Conservation (phyloP, 2,113 vertebrate species). For the Macheiramphus alcinus region DNA sequence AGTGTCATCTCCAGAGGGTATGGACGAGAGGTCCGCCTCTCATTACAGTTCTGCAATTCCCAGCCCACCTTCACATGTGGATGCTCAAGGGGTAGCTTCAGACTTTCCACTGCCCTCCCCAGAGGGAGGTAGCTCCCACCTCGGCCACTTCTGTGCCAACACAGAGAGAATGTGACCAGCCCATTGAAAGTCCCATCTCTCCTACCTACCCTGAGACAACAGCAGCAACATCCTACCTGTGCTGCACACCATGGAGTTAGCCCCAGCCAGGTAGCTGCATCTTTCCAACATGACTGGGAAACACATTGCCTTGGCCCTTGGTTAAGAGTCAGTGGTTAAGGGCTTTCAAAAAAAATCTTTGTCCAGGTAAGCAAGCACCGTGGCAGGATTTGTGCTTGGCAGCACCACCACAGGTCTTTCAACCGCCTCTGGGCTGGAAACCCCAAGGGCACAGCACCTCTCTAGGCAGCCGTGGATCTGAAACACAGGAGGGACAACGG, state of each 20-base stretch:
- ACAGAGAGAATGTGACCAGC: neutral
- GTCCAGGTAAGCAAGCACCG: neutral
- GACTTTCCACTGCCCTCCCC: neutral
- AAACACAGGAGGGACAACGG: neutral
- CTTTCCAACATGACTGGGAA: neutral
- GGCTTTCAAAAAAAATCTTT: neutral
- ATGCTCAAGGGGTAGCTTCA: neutral
- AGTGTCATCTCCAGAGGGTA: neutral
- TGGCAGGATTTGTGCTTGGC: rapidly evolving
- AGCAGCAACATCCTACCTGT: neutral
- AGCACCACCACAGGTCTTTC: neutral
- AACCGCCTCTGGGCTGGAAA: neutral
- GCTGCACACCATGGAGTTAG: neutral
- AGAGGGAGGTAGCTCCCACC: neutral
- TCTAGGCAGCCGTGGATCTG: neutral
- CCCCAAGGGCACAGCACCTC: neutral
- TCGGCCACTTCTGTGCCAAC: neutral
- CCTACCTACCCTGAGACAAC: neutral
- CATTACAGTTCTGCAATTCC: neutral
- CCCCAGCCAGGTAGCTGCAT: neutral
- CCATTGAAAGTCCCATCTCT: rapidly evolving
- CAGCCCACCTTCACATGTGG: neutral
- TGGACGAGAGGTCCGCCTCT: neutral
- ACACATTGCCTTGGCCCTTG: neutral
- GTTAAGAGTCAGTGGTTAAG: neutral